Percentiles rank a stretch among this genome's conserved stretches.
These are phyloP conservation scores for Phenacoccus solenopsis DNA, from an alignment of 1,140 invertebrate species.

Conservation along the genomic window DNA sequence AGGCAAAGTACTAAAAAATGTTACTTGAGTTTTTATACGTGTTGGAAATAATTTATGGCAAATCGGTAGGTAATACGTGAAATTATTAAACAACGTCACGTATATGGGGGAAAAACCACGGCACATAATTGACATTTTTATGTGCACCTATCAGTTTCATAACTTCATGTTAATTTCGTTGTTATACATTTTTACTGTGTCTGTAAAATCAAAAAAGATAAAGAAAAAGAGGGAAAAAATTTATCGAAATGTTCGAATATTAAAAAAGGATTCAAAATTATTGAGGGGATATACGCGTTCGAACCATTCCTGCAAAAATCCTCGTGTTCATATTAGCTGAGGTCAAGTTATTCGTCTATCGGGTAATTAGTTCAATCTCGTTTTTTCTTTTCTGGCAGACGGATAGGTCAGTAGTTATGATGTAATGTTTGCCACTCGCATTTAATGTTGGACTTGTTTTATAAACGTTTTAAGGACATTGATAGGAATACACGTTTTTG, in stretches of 20 bases:
- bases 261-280: no score
- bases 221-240: no score
- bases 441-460: neutral
- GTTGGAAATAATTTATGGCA: neutral
- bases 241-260: no score
- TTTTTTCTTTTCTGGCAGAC: constrained; percentile 1
- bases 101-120: no score
- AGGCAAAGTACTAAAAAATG: neutral
- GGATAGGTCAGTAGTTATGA: neutral
- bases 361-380: neutral
- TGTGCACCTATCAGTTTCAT: no score
- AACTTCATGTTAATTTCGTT: no score
- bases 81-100: neutral
- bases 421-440: neutral
- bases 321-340: no score
- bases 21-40: neutral
- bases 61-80: neutral
- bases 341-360: neutral
- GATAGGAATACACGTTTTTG: neutral
- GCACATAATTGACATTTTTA: no score
- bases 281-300: no score
- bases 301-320: no score
- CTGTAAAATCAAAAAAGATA: no score
- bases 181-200: no score
- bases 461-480: neutral